Base-by-base conservation (phyloP, 2,888 invertebrate species). In the Leucophora obtusa region DNA sequence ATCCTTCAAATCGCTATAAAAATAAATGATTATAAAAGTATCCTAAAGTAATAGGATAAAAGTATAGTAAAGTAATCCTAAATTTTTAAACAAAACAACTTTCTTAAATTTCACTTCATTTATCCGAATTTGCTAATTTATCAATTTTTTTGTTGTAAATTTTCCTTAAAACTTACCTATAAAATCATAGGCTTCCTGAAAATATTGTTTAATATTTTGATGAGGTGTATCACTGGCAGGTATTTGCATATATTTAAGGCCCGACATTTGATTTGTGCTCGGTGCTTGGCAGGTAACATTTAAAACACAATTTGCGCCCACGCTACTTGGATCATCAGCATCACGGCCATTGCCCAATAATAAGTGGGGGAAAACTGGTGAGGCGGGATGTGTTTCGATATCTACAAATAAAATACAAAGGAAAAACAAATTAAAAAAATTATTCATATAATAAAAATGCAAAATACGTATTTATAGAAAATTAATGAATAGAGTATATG, bases 191-290 rank as follows among this genome's bases (percentile, higher is more conserved):
- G 96, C 95, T 90, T 96, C 95, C 88, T 95, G 95, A 91, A 96
- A 96, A 92, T 96, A 96, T 92, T 96, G 96, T 87, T 95, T 95
- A 80, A 96, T 93, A 91, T 96, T 96, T 90, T 96, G 96, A 87
- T 95, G 94, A 63, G 94, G 94, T 83, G 94, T 95, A 92, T 96
- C 96, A 81, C 94, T 93, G 84, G 96, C 96, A 75, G 96, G 95
- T 89, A 96, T 93, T 88, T 95, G 94, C 90, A 94, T 94, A 90
- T 95, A 95, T 85, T 90, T 90, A 89, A 94, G 93, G 90, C 93
- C 94, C 89, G 93, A 93, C 89, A 93, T 93, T 79, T 93, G 93
- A 83, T 85, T 86, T 82, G 93, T 93, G 84, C 85, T 89, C 75
- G 95, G 94, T 86, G 94, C 91, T 89, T 95, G 94, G 87, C 94